Conservation (phyloP, 2,113 vertebrate genomes). For the Pterophyllum scalare region DNA sequence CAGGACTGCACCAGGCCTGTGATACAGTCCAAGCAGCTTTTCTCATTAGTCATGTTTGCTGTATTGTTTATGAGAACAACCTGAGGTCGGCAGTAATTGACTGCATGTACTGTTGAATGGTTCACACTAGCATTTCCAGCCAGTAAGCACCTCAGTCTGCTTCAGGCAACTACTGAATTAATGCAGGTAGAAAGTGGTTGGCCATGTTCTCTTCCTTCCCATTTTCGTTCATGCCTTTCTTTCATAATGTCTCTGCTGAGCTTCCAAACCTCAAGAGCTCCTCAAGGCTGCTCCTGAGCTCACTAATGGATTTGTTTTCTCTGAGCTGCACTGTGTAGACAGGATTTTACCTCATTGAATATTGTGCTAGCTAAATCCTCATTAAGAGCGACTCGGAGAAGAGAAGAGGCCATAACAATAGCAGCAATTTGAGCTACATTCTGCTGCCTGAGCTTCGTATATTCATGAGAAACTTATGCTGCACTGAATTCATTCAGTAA, state of each 20-base stretch:
- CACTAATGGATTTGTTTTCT: slow-evolving; percentile 63
- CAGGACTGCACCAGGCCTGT: slow-evolving; percentile 43
- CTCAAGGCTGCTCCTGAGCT: slow-evolving; percentile 54
- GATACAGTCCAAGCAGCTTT: slow-evolving; percentile 49
- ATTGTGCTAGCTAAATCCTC: slow-evolving; percentile 62
- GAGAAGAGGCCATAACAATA: slow-evolving; percentile 3
- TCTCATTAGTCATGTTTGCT: slow-evolving; percentile 68
- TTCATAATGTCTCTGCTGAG: slow-evolving; percentile 50
- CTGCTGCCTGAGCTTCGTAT: not conserved
- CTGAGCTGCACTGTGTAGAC: slow-evolving; percentile 38
- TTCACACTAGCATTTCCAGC: slow-evolving; percentile 52
- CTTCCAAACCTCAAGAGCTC: slow-evolving; percentile 51
- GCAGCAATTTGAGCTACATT: not conserved
- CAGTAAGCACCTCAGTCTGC: slow-evolving; percentile 41
- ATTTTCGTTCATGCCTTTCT: slow-evolving; percentile 36
- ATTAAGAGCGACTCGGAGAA: slow-evolving; percentile 19
- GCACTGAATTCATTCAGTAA: not conserved
- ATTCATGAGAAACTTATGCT: not conserved
- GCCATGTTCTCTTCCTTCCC: slow-evolving; percentile 50
- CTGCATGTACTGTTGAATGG: slow-evolving; percentile 32
- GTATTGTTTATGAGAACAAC: slow-evolving; percentile 70
- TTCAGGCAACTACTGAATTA: slow-evolving; percentile 55
- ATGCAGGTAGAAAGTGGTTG: slow-evolving; percentile 55
- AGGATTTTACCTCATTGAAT: slow-evolving; percentile 64
- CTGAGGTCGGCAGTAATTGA: slow-evolving; percentile 58